Evolutionary conservation across 1,140 invertebrate species (phyloP).

Genomic region (Coptotermes formosanus): DNA sequence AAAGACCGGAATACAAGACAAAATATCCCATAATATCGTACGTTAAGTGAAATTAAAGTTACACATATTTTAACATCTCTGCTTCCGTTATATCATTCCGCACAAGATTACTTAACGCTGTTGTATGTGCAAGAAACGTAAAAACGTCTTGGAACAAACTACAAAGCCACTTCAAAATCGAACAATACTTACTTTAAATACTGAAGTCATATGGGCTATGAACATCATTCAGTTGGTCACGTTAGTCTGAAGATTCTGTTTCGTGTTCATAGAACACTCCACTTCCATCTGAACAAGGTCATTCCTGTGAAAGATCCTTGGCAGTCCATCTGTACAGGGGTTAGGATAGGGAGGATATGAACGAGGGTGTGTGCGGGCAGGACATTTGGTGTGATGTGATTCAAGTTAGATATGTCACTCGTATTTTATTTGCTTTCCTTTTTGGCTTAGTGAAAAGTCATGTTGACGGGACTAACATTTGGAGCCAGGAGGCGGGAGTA

Average conservation of each 20-base stretch:
- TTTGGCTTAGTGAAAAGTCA: slow-evolving; percentile 13
- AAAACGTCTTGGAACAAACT: too few species aligned
- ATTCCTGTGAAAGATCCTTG: too few species aligned
- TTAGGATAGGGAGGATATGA: too few species aligned
- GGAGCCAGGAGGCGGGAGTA: background rate
- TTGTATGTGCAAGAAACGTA: too few species aligned
- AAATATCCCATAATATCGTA: too few species aligned
- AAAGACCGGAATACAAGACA: too few species aligned
- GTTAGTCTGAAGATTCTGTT: background rate
- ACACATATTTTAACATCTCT: too few species aligned
- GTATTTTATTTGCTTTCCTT: background rate
- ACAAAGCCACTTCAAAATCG: too few species aligned
- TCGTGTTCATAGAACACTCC: background rate
- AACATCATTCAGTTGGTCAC: background rate
- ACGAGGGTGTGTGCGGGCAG: background rate
- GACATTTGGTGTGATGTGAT: background rate
- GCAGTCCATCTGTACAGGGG: background rate
- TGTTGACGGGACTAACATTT: background rate
- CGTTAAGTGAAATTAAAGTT: too few species aligned
- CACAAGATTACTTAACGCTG: too few species aligned
- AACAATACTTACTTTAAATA: background rate
- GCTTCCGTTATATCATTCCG: too few species aligned
- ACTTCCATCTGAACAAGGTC: too few species aligned
- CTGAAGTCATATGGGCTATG: background rate
- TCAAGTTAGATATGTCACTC: slow-evolving; percentile 7